Evolutionary conservation across 2,888 invertebrate genomes (phyloP), one percentile per base, ranked within the genome.

Genomic region (Tipula vernalis): DNA sequence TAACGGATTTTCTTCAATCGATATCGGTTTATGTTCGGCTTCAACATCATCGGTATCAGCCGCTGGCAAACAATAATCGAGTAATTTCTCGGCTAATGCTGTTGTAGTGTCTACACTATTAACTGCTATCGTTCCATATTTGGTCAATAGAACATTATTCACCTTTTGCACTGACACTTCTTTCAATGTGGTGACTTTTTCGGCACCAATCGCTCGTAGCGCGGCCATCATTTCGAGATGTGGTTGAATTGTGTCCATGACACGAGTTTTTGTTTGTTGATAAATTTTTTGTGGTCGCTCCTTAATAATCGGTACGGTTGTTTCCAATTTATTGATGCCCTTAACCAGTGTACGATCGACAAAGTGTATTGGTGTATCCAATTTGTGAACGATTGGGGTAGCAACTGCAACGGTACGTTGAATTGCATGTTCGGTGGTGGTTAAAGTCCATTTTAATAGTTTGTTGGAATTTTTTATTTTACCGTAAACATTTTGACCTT

Each of bases 31-130:
- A 89, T 92, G 91, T 91, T 92, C 91, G 86, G 91, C 90, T 86
- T 93, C 92, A 83, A 92, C 93, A 88, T 95, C 94, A 39, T 93
- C 93, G 3, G 92, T n/a, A n/a, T n/a, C 90, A 89, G 71, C 8
- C 10, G 93, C 92, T 18, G 95, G 96, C 88, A 96, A 93, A 90
- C 96, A 96, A 89, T 94, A 95, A 91, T 96, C 96, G 12, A 96
- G 91, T 88, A 95, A 92, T 87, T 94, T 94, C 92, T 96, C 95
- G 28, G 96, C 95, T 87, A 71, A 28, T 1, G 28, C 28, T 10
- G 71, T 2, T 10, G 28, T 71, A 28, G 28, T 8, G 28, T 71
- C 95, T 18, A 96, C 93, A 86, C 95, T 93, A 88, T 92, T 92
- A 36, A 95, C 92, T 0, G 95, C 95, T 89, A 93, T 93, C 89